phyloP scores from a whole-genome alignment of 2,797 vertebrate species.

The Neosalanx taihuensis region DNA sequence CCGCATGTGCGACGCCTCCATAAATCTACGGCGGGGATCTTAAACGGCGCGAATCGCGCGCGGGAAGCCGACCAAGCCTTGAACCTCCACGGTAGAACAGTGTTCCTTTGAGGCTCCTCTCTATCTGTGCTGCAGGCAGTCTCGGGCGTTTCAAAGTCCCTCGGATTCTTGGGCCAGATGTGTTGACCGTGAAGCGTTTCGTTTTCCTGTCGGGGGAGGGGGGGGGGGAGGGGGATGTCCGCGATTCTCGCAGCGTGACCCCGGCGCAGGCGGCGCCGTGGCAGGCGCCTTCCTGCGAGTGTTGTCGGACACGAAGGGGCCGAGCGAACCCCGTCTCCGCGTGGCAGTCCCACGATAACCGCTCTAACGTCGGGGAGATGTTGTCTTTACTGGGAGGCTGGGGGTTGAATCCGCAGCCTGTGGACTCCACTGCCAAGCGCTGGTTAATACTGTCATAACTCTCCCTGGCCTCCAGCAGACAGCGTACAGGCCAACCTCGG shows the following conservation, averaged over 20 bases:
- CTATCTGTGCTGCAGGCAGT: neutral
- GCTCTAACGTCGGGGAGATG: neutral
- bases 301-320: neutral
- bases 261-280: neutral
- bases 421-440: neutral
- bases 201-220: neutral
- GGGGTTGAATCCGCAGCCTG: neutral
- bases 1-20: slow-evolving; percentile 50
- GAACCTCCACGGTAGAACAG: slow-evolving; percentile 13
- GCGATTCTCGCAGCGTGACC: neutral
- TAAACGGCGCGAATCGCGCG: slow-evolving; percentile 31
- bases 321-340: neutral
- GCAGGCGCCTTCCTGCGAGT: neutral
- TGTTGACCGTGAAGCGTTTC: neutral
- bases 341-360: neutral
- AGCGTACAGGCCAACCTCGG: slow-evolving; percentile 15
- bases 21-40: slow-evolving; percentile 47
- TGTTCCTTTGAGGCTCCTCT: neutral
- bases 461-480: slow-evolving; percentile 18
- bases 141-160: neutral
- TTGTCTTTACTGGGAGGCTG: neutral
- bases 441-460: slow-evolving; percentile 21
- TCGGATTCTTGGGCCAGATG: too few relatives aligned
- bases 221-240: neutral
- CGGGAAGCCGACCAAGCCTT: slow-evolving; percentile 36